Base-by-base conservation (phyloP, 1,140 invertebrate species). In the Lepidurus packardi region DNA sequence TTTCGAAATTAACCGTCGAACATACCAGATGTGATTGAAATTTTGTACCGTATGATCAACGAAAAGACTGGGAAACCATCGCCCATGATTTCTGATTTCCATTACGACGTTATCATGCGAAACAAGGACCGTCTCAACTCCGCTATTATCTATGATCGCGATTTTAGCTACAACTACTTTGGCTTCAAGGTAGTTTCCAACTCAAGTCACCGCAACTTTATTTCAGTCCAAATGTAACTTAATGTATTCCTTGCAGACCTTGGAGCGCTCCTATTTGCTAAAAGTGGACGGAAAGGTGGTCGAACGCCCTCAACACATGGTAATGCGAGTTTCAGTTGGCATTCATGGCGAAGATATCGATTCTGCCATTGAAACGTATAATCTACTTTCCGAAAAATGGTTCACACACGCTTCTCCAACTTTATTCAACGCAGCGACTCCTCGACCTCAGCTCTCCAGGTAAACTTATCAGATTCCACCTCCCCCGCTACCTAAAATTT, bases 391-490 rank as follows among this genome's bases (percentile, higher is more conserved):
- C 0, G 94, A 98, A 84, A 92, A 92, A 83, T 99, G 94, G 88
- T 99, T 99, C 83, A 99, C 96, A 1, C 98, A 99, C 88, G 97
- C 97, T 13, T 97, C 96, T 13, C 97, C 98, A 9, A 99, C 98
- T 2, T 87, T 99, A 10, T 99, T 98, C 83, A 95, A 96, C 83
- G 93, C 98, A 79, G 97, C 95, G 65, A 99, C 97, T 11, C 90
- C 89, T 10, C 88, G 90, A 44, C 96, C 97, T 47, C 97, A 99
- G 85, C 87, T 99, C 79, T 98, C 96, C 0, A 96, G 89, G 87
- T 89, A 84, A 78, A 79, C 2, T 34, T 34, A 34, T 34, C 34
- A 34, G 34, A 34, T 34, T 34, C 3, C 0, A 2, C 2, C 34
- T 34, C 34, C 34, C 34, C 34, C 34, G 34, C 34, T 34, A 34